Conservation (phyloP, 2,113 vertebrate species). For the Toxotes chatareus region DNA sequence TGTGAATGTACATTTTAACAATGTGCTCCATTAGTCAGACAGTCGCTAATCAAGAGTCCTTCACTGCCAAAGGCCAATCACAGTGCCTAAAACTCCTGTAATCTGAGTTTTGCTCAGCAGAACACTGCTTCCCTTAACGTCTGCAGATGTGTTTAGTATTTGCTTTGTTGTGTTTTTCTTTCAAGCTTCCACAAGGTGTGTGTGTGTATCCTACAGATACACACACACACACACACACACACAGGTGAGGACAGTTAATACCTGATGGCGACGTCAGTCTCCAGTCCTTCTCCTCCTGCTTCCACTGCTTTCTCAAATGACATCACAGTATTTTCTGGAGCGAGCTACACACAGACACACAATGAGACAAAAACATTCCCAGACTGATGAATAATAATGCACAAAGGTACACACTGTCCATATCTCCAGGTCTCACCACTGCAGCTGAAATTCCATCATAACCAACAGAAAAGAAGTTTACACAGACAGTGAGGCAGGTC, state of each 20-base stretch:
- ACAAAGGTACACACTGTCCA: neutral
- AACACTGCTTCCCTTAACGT: too few relatives aligned
- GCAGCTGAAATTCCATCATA: neutral
- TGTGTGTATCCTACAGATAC: neutral
- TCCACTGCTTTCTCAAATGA: slow-evolving; percentile 93
- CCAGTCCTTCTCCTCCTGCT: slow-evolving; percentile 86
- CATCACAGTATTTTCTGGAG: slow-evolving; percentile 93
- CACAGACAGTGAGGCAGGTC: neutral
- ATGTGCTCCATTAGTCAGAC: too few relatives aligned
- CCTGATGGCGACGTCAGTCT: slow-evolving; percentile 92
- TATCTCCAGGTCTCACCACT: neutral
- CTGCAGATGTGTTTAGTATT: too few relatives aligned
- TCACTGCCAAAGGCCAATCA: neutral
- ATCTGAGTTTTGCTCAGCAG: too few relatives aligned
- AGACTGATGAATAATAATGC: neutral
- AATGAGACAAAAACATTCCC: slow-evolving; percentile 3
- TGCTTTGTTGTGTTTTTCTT: too few relatives aligned
- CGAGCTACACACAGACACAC: slow-evolving; percentile 80
- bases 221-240: neutral
- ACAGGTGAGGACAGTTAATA: slow-evolving; percentile 51
- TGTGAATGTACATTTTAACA: too few relatives aligned
- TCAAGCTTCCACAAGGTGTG: too few relatives aligned
- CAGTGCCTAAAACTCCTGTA: neutral
- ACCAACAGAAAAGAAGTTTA: neutral
- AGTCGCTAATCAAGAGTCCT: too few relatives aligned